Percentiles rank a stretch among this genome's conserved stretches.
These are phyloP conservation scores for Idaea straminata DNA, from an alignment of 2,888 invertebrate species.

Conservation along the genomic window DNA sequence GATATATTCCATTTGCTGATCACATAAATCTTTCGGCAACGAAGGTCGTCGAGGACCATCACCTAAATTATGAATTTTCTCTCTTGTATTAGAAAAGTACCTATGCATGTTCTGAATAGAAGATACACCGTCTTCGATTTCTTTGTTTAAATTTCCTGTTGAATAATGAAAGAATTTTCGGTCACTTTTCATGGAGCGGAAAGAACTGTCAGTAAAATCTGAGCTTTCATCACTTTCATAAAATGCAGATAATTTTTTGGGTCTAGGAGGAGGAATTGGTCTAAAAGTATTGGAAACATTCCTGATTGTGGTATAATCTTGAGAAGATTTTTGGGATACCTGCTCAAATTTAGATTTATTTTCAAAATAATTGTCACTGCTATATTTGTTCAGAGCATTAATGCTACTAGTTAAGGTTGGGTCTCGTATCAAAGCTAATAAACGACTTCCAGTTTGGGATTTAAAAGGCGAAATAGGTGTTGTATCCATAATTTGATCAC, in stretches of 20 bases:
- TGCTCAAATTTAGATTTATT: slow-evolving; percentile 32
- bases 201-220: slow-evolving; percentile 61
- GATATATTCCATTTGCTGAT: slow-evolving; percentile 83
- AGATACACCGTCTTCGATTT: slow-evolving; percentile 71
- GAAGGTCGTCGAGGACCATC: slow-evolving; percentile 75
- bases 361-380: slow-evolving; percentile 40
- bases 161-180: slow-evolving; percentile 69
- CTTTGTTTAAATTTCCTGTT: slow-evolving; percentile 69
- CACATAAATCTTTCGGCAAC: slow-evolving; percentile 83
- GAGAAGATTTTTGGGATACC: slow-evolving; percentile 31
- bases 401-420: slow-evolving; percentile 60
- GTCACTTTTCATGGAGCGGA: slow-evolving; percentile 61
- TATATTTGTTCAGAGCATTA: slow-evolving; percentile 42
- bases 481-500: slow-evolving; percentile 29
- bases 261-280: slow-evolving; percentile 66
- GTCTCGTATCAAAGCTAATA: slow-evolving; percentile 82
- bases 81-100: slow-evolving; percentile 52
- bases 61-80: slow-evolving; percentile 36
- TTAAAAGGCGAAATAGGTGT: slow-evolving; percentile 60
- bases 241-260: slow-evolving; percentile 58
- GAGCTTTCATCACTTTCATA: slow-evolving; percentile 73
- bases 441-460: slow-evolving; percentile 79
- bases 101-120: slow-evolving; percentile 73
- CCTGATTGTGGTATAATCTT: slow-evolving; percentile 22
- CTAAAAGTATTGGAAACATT: slow-evolving; percentile 41